Evolutionary conservation across 92 coral and sea anemone genomes (phyloP).

Genomic region (Heliopora coerulea): DNA sequence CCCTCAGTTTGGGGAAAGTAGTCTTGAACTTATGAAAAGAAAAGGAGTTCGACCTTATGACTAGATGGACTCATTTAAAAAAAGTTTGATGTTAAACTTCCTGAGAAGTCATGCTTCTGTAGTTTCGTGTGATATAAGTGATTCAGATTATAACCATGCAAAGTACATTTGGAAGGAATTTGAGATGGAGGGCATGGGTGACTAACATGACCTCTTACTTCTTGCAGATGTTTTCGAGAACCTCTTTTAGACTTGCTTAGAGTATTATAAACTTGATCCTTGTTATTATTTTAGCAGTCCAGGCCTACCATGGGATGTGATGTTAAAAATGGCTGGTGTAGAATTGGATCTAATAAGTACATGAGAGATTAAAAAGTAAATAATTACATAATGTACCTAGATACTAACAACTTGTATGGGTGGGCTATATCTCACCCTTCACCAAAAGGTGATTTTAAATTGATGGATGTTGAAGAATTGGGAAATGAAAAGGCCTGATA

Average conservation of each 20-base stretch:
- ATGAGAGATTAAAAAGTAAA: not conserved
- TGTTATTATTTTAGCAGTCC: not conserved
- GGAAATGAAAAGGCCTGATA: not conserved
- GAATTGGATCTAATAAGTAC: constrained; percentile 23
- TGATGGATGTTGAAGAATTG: not conserved
- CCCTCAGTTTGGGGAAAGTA: not conserved
- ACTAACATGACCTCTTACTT: constrained; percentile 29
- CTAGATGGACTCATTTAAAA: not conserved
- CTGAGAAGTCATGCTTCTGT: too few species aligned
- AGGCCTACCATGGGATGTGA: constrained; percentile 23
- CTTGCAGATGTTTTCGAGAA: constrained; percentile 33
- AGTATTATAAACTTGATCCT: constrained; percentile 4
- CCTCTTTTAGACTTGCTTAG: not conserved
- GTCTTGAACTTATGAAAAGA: not conserved
- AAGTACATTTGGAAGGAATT: constrained; percentile 8
- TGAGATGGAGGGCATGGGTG: not conserved
- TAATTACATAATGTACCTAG: constrained; percentile 23
- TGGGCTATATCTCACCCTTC: not conserved
- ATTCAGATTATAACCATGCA: constrained; percentile 19
- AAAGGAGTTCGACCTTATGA: constrained; percentile 25
- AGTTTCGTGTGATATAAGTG: not conserved
- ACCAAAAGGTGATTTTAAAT: not conserved
- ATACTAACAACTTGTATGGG: constrained; percentile 34
- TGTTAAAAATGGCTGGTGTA: not conserved
- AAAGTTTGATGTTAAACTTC: not conserved